A percentile compares a stretch with the other conserved stretches of the same genome.
These are phyloP conservation scores for Rhinoraja longicauda DNA, from an alignment of 2,797 vertebrate species.

Conservation along the genomic window DNA sequence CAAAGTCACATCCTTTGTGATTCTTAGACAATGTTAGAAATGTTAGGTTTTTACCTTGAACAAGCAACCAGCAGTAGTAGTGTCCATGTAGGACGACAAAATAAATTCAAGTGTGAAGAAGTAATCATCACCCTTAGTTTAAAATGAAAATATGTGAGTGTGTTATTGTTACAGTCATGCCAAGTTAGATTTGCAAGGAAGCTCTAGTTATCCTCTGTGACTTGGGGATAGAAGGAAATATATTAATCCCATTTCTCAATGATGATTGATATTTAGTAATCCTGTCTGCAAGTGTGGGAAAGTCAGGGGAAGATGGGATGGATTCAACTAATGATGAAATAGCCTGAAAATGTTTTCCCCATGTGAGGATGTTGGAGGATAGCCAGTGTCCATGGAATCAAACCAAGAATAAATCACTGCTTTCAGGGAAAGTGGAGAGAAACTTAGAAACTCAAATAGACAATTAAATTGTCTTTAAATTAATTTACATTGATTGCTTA, in stretches of 20 bases:
- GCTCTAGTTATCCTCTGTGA: background rate
- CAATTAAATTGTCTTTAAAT: constrained; percentile 19
- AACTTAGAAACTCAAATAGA: background rate
- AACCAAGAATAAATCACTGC: background rate
- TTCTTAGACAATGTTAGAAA: background rate
- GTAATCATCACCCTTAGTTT: background rate
- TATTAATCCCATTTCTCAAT: background rate
- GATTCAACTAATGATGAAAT: background rate
- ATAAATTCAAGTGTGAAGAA: background rate
- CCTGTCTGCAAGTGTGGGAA: background rate
- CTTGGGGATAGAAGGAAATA: background rate
- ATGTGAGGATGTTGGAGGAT: background rate
- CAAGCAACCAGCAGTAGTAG: background rate
- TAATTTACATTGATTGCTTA: background rate
- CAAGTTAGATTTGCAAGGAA: background rate
- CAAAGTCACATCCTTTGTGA: too few species aligned
- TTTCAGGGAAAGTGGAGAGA: background rate
- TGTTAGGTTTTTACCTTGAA: background rate
- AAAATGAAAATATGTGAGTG: background rate
- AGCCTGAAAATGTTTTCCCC: background rate
- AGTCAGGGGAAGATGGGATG: background rate
- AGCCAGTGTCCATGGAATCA: background rate
- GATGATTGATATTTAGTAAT: background rate
- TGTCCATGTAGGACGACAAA: background rate
- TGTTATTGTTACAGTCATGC: background rate